Conservation (phyloP, 2,797 vertebrate genomes). For the Denticeps clupeoides region DNA sequence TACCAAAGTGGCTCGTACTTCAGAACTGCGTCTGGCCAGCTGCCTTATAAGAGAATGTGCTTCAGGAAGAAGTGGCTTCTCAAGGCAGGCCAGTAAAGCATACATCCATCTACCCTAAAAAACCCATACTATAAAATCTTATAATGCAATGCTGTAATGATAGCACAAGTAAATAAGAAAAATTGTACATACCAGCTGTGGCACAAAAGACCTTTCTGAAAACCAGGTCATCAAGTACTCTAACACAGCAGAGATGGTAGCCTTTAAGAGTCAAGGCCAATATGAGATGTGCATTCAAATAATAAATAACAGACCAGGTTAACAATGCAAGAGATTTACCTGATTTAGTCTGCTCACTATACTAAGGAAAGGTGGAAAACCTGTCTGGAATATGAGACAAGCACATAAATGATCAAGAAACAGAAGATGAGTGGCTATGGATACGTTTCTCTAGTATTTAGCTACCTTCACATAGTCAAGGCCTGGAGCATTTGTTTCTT, state of each 20-base stretch:
- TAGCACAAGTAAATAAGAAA: too few relatives aligned
- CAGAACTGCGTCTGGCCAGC: conserved; percentile 83
- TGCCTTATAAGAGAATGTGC: conserved; percentile 92
- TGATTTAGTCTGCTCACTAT: conserved; percentile 92
- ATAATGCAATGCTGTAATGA: not conserved
- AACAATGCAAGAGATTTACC: conserved; percentile 48
- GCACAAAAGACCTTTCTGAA: conserved; percentile 72
- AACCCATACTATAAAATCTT: conserved; percentile 4
- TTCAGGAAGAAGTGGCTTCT: conserved; percentile 91
- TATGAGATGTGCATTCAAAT: not conserved
- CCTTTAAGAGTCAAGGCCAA: conserved; percentile 42
- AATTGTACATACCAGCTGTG: conserved; percentile 53
- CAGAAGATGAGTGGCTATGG: too few relatives aligned
- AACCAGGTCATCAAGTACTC: conserved; percentile 86
- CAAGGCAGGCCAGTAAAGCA: conserved; percentile 81
- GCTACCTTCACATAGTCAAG: conserved; percentile 81
- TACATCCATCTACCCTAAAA: conserved; percentile 88
- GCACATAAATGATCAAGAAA: not conserved
- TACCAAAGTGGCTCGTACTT: conserved; percentile 75
- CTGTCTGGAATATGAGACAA: conserved; percentile 56
- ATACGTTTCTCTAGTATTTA: too few relatives aligned
- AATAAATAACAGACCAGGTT: not conserved
- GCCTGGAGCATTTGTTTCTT: conserved; percentile 50
- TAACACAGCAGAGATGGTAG: conserved; percentile 74
- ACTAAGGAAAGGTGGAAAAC: conserved; percentile 88